phyloP scores from a whole-genome alignment of 1,140 invertebrate genomes.

The Paralvinella palmiformis region DNA sequence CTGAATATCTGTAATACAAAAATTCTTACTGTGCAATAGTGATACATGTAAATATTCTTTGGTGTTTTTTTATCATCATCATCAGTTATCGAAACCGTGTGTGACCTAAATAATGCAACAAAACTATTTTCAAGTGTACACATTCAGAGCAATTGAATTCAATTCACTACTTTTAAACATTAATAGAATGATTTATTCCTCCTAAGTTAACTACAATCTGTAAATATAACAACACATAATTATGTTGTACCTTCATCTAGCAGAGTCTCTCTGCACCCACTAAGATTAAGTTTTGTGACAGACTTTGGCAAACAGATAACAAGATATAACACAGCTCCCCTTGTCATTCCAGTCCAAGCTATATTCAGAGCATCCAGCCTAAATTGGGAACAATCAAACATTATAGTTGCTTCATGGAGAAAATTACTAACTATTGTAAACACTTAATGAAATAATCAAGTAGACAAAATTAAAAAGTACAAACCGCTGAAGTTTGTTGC shows the following conservation, averaged over 20 bases:
- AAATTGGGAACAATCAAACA: slow-evolving; percentile 26
- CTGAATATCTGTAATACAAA: slow-evolving; percentile 59
- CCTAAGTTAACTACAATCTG: too few relatives aligned
- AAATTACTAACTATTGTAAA: slow-evolving; percentile 16
- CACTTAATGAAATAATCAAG: not conserved
- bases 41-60: too few relatives aligned
- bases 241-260: slow-evolving; percentile 60
- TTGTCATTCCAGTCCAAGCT: slow-evolving; percentile 69
- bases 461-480: slow-evolving; percentile 44
- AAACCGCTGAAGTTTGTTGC: slow-evolving; percentile 59
- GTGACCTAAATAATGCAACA: too few relatives aligned
- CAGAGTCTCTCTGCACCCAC: slow-evolving; percentile 69
- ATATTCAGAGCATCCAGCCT: slow-evolving; percentile 71
- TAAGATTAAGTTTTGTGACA: slow-evolving; percentile 69
- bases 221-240: not conserved
- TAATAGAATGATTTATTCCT: too few relatives aligned
- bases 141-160: too few relatives aligned
- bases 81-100: too few relatives aligned
- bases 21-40: too few relatives aligned
- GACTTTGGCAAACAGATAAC: slow-evolving; percentile 59
- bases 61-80: too few relatives aligned
- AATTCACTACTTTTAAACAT: too few relatives aligned
- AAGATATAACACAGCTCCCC: slow-evolving; percentile 58
- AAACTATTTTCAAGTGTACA: too few relatives aligned
- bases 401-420: slow-evolving; percentile 18